Evolutionary conservation across 37 sponge, comb jelly and placozoan species (phyloP), one percentile per base, ranked within the genome.

Genomic region (Halichondria panicea): DNA sequence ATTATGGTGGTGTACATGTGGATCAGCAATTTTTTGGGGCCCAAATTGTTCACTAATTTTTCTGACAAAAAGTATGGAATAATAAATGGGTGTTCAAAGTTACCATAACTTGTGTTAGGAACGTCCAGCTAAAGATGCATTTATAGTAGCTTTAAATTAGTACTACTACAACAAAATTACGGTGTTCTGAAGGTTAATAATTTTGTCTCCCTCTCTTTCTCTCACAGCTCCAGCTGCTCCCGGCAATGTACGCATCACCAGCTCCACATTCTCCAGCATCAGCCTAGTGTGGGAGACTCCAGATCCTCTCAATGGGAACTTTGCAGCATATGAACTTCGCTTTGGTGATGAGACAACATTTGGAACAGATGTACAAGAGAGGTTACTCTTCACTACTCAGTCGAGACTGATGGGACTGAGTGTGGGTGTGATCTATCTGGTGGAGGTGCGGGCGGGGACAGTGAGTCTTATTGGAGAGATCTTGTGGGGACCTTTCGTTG

Each of bases 201-300:
- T n/a, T n/a, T n/a, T n/a, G n/a, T n/a, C n/a, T n/a, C n/a, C n/a
- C n/a, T n/a, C n/a, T n/a, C n/a, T n/a, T 64, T 71, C 81, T 71
- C 65, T 61, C 37, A 38, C 55, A 88, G 88, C 83, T 65, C 90
- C 90, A 24, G 50, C 72, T 11, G 55, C 62, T 2, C 90, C 90
- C 30, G 35, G 80, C 31, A 72, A 80, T 48, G 55, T 90, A 27
- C 59, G 65, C 34, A 50, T 90, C 25, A 24, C 56, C 6, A 41
- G 55, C 70, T 50, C 59, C 58, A 70, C 77, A 35, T 35, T 71
- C 33, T 66, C 81, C 48, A 72, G 81, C 57, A 6, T 81, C 71
- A 48, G 77, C 31, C 12, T 90, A 37, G 27, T 68, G 6, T 90
- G 90, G 90, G 68, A 58, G 59, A 28, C 31, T 0, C 90, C 90